Evolutionary conservation across 2,797 vertebrate species (phyloP).

Genomic region (Acanthopagrus latus): DNA sequence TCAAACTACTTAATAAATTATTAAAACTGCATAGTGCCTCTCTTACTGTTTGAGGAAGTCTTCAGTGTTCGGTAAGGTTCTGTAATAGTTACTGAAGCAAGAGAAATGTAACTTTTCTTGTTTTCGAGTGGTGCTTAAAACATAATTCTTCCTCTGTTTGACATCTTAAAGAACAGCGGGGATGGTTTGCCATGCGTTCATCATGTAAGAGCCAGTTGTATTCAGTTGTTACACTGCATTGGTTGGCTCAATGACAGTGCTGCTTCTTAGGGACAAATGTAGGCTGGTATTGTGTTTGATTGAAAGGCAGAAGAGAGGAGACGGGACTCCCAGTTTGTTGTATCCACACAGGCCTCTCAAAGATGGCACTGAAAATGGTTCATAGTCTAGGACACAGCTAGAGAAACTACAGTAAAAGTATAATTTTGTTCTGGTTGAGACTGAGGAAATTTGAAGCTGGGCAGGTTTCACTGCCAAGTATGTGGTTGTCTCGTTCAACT

Average conservation of each 20-base stretch:
- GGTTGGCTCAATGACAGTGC: constrained; percentile 3
- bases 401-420: not conserved
- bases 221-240: constrained; percentile 28
- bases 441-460: not conserved
- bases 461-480: not conserved
- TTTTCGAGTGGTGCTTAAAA: no score
- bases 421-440: constrained; percentile 4
- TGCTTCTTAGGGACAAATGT: constrained; percentile 23
- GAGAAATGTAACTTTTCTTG: no score
- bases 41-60: not conserved
- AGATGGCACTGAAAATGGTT: not conserved
- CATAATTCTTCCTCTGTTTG: no score
- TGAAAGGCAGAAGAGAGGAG: not conserved
- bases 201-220: constrained; percentile 26
- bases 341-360: not conserved
- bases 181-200: constrained; percentile 14
- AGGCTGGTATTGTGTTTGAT: constrained; percentile 28
- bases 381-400: not conserved
- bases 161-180: not conserved
- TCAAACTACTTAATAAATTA: no score
- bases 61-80: not conserved
- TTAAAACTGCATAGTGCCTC: no score
- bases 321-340: constrained; percentile 12
- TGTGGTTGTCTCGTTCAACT: not conserved
- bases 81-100: no score